Conservation (phyloP, 2,797 vertebrate genomes). For the Esox masquinongy region DNA sequence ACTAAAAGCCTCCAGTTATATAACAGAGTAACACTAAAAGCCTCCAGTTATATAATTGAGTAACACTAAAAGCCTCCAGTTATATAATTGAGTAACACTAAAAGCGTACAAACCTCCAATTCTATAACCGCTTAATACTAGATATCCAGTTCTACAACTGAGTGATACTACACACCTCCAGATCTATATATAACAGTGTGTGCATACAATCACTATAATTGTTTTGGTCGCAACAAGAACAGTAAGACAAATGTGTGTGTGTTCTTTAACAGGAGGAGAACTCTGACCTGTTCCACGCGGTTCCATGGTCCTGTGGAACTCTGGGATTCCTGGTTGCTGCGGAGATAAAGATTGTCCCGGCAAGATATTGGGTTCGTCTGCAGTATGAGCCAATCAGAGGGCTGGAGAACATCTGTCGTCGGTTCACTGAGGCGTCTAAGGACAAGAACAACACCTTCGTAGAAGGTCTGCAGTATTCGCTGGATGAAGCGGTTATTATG, state of each 20-base stretch:
- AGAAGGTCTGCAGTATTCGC: slow-evolving; percentile 89
- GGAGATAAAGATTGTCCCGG: slow-evolving; percentile 93
- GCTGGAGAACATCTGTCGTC: slow-evolving; percentile 86
- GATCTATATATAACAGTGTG: too few species aligned
- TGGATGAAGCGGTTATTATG: slow-evolving; percentile 93
- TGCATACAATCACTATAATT: background rate
- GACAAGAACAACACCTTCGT: slow-evolving; percentile 90
- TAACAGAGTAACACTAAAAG: background rate
- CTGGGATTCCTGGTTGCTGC: slow-evolving; percentile 96
- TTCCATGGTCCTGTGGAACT: slow-evolving; percentile 98
- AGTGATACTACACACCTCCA: background rate
- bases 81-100: background rate
- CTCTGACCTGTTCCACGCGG: slow-evolving; percentile 92
- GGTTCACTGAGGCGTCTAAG: slow-evolving; percentile 83
- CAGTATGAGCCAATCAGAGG: slow-evolving; percentile 84
- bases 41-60: background rate
- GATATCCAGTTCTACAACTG: too few species aligned
- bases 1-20: background rate
- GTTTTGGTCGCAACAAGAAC: background rate
- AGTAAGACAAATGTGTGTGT: slow-evolving; percentile 1
- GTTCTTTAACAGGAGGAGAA: slow-evolving; percentile 84
- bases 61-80: too few species aligned
- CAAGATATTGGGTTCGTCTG: slow-evolving; percentile 88
- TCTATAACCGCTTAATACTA: background rate
- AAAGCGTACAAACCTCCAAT: background rate